Evolutionary conservation across 2,888 invertebrate genomes (phyloP), one percentile per base, ranked within the genome.

Genomic region (Abrostola tripartita): DNA sequence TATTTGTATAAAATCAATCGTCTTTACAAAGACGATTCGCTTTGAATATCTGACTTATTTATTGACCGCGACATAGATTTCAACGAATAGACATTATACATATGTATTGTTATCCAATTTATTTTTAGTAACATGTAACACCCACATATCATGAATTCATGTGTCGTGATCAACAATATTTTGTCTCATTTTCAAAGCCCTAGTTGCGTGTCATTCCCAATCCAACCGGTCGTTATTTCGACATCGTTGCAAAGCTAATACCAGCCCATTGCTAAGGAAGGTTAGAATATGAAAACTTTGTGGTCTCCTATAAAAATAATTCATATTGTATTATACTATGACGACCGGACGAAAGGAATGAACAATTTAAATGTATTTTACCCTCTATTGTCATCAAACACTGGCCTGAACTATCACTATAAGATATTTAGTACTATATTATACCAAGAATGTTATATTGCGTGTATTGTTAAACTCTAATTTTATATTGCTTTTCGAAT

Each of bases 351-450:
- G 60, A 78, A 69, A 74, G 67, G 68, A 74, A 78, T 74, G 57
- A 78, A 73, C 65, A 42, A 66, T 73, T 68, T 44, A 75, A 53
- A 70, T 67, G 53, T 67, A 57, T 65, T 49, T 65, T 77, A 66
- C 64, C 76, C 56, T 79, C 85, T 83, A 87, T 86, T 88, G 85
- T 90, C 86, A 84, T 86, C 78, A 84, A 84, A 89, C 86, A 91
- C 90, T 92, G 92, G 92, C 92, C 92, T 87, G 82, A 74, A 81
- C 83, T 89, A 90, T 90, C 87, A 90, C 90, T 89, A 88, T 74
- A 71, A 69, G 76, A 82, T 81, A 78, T 78, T 79, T 80, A 79
- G 65, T 79, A 78, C 79, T 81, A 85, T 80, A 76, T 75, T 74
- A 79, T 77, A 81, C 71, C 74, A 82, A 75, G 64, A 71, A 81